These are phyloP conservation scores for Bruchidius siliquastri DNA, from an alignment of 2,888 invertebrate genomes.

Conservation along the genomic window DNA sequence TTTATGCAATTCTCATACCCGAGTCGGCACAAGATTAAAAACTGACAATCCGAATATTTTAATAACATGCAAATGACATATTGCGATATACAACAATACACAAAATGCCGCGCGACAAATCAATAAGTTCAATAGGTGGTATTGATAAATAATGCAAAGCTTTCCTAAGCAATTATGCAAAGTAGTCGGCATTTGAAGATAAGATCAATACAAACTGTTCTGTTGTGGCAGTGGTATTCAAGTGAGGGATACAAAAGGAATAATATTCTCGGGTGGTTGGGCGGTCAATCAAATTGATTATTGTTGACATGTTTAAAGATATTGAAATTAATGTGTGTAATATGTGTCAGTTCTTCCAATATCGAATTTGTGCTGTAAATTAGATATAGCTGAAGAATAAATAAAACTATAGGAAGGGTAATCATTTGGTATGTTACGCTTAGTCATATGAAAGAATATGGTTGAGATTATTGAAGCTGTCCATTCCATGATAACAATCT, in stretches of 20 bases:
- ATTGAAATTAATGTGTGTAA: no score
- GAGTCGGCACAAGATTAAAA: neutral
- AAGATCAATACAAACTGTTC: slow-evolving; percentile 25
- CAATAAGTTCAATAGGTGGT: slow-evolving; percentile 15
- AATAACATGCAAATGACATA: neutral
- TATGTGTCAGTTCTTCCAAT: no score
- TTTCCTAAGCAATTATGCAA: slow-evolving; percentile 25
- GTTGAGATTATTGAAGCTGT: no score
- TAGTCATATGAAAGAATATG: no score
- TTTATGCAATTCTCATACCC: neutral
- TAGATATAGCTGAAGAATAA: no score
- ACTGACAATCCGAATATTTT: neutral
- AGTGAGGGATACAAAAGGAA: slow-evolving; percentile 14
- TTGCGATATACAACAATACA: neutral
- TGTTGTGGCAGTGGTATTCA: slow-evolving; percentile 11
- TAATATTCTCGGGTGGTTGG: slow-evolving; percentile 12
- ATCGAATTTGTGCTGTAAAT: no score
- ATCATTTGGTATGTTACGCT: no score
- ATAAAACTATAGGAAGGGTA: no score
- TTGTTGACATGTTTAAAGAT: no score
- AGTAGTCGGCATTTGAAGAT: slow-evolving; percentile 19
- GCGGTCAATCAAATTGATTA: slow-evolving; percentile 12
- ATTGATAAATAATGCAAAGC: slow-evolving; percentile 24
- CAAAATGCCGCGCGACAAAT: slow-evolving; percentile 15
- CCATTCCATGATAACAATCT: no score